phyloP scores from a whole-genome alignment of 2,113 vertebrate genomes.

The Merops nubicus region DNA sequence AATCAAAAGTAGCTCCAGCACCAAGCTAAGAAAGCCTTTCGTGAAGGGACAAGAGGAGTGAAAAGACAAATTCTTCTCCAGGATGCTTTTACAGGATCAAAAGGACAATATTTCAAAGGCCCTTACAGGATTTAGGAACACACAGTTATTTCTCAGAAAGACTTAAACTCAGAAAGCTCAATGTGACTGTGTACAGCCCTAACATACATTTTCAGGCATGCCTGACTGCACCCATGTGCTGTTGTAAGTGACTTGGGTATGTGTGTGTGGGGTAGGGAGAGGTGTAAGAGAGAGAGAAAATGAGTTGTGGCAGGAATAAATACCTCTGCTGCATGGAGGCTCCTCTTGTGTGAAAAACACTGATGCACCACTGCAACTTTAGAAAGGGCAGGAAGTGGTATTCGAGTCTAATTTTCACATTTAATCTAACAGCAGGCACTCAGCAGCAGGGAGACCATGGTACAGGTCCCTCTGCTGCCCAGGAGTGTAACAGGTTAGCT shows the following conservation, averaged over 20 bases:
- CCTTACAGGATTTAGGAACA: neutral
- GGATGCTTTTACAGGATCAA: neutral
- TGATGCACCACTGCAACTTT: rapidly evolving
- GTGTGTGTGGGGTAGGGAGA: neutral
- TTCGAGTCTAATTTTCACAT: neutral
- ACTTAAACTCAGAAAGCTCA: neutral
- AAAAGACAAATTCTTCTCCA: neutral
- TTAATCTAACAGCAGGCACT: neutral
- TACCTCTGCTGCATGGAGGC: neutral
- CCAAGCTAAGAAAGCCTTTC: neutral
- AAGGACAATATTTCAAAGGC: neutral
- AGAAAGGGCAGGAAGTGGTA: neutral
- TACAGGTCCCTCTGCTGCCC: neutral
- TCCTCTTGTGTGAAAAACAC: neutral
- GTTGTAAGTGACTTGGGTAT: neutral
- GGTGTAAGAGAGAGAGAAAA: neutral
- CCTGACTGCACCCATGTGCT: neutral
- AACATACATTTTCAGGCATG: neutral
- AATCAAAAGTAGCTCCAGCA: neutral
- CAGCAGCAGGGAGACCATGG: neutral
- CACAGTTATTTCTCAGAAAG: neutral
- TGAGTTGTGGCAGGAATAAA: neutral
- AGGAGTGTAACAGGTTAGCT: neutral
- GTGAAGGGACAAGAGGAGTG: neutral
- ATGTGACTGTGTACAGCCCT: neutral